Percentiles rank a stretch among this genome's conserved stretches.
Evolutionary conservation across 2,113 vertebrate genomes (phyloP).

Genomic region (Cheirogaleus medius): DNA sequence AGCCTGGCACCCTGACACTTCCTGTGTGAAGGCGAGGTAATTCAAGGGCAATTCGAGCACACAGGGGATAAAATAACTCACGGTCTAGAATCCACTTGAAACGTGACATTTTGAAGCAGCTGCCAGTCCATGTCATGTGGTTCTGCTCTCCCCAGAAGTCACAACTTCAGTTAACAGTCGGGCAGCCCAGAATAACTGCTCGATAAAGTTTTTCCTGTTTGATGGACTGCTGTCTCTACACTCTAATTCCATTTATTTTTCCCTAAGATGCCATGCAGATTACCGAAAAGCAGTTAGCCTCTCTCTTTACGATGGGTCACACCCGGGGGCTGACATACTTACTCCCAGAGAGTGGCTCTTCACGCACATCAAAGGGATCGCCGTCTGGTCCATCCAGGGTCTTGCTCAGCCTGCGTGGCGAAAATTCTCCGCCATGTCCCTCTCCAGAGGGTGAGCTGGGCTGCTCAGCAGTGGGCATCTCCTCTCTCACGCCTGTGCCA

Average conservation of each 20-base stretch:
- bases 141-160: background rate
- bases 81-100: background rate
- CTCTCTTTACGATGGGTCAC: background rate
- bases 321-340: constrained; percentile 69
- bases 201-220: background rate
- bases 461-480: constrained; percentile 63
- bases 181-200: background rate
- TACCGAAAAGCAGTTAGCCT: background rate
- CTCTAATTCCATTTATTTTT: background rate
- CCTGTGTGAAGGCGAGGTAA: background rate
- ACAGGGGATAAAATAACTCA: accelerated
- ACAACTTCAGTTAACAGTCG: background rate
- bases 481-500: constrained; percentile 51
- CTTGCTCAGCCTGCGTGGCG: background rate
- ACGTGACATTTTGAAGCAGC: background rate
- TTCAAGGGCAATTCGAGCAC: background rate
- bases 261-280: background rate
- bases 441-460: constrained; percentile 13
- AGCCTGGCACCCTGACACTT: background rate
- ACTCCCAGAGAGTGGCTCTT: constrained; percentile 73
- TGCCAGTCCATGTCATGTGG: background rate
- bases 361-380: background rate
- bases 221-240: background rate
- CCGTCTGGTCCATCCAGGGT: constrained; percentile 42
- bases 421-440: background rate